Percentiles rank a stretch among this genome's conserved stretches.
Evolutionary conservation across 2,113 vertebrate species (phyloP).

Genomic region (Nestor notabilis): DNA sequence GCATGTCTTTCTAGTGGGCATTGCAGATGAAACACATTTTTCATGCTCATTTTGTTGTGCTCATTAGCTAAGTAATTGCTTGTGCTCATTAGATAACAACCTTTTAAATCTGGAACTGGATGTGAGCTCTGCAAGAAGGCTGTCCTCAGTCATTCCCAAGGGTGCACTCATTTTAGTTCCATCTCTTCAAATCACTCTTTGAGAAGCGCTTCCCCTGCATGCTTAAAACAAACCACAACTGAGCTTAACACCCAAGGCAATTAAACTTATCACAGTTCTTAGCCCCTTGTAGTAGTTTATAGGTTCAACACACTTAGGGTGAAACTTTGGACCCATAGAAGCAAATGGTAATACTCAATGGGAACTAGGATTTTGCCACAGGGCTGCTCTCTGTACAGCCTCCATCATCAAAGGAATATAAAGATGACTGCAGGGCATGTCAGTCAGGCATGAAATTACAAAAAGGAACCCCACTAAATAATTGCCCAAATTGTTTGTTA

Average conservation of each 20-base stretch:
- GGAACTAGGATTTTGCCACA: background rate
- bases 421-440: background rate
- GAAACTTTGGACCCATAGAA: background rate
- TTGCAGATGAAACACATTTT: slow-evolving; percentile 37
- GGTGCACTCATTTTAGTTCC: background rate
- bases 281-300: background rate
- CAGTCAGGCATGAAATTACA: slow-evolving; percentile 48
- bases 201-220: background rate
- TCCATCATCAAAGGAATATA: slow-evolving; percentile 32
- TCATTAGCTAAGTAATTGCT: slow-evolving; percentile 48
- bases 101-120: slow-evolving; percentile 10
- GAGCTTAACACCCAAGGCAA: slow-evolving; percentile 32
- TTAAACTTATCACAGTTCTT: slow-evolving; percentile 11
- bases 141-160: slow-evolving; percentile 8
- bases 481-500: background rate
- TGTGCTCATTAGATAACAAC: slow-evolving; percentile 27
- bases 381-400: background rate
- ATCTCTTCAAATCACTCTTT: slow-evolving; percentile 38
- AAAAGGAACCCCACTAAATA: slow-evolving; percentile 19
- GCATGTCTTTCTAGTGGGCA: background rate
- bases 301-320: background rate
- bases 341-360: background rate
- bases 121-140: background rate
- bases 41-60: background rate
- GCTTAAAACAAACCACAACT: slow-evolving; percentile 21